These are phyloP conservation scores for Drosophila guanche DNA, from an alignment of 1,140 invertebrate species.

Conservation along the genomic window DNA sequence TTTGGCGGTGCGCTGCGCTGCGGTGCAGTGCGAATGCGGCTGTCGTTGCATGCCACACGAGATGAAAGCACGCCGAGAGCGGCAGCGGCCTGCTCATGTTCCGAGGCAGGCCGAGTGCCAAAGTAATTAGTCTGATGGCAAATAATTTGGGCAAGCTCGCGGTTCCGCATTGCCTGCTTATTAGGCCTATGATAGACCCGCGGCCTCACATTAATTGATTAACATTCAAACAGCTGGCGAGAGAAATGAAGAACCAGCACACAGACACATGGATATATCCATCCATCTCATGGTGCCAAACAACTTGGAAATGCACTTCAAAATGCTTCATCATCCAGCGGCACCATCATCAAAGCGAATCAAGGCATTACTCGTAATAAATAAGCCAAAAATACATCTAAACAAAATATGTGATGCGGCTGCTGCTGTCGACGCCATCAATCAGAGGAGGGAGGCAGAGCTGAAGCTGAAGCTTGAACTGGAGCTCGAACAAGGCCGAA, in stretches of 20 bases:
- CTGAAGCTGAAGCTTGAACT: constrained; percentile 15
- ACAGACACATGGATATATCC: background rate
- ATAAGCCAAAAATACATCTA: constrained; percentile 79
- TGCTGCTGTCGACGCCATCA: constrained; percentile 69
- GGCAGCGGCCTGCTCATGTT: constrained; percentile 21
- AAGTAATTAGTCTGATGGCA: constrained; percentile 77
- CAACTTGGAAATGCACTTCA: constrained; percentile 72
- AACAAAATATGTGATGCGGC: constrained; percentile 53
- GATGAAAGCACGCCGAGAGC: constrained; percentile 72
- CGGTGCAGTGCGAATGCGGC: background rate
- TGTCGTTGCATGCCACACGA: constrained; percentile 65
- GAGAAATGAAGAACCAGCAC: constrained; percentile 7
- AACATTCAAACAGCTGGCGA: constrained; percentile 50
- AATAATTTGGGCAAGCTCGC: constrained; percentile 72
- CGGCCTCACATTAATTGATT: constrained; percentile 53
- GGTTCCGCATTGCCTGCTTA: constrained; percentile 75
- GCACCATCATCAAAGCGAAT: constrained; percentile 63
- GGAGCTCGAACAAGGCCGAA: constrained; percentile 48
- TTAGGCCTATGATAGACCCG: constrained; percentile 68
- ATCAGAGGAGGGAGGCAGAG: constrained; percentile 50
- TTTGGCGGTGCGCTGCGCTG: constrained; percentile 22
- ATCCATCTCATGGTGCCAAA: constrained; percentile 39
- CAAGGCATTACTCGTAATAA: constrained; percentile 46
- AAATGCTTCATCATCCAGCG: constrained; percentile 64
- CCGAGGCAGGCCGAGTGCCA: constrained; percentile 61